phyloP scores from a whole-genome alignment of 1,140 invertebrate genomes.

The Drosophila grimshawi region DNA sequence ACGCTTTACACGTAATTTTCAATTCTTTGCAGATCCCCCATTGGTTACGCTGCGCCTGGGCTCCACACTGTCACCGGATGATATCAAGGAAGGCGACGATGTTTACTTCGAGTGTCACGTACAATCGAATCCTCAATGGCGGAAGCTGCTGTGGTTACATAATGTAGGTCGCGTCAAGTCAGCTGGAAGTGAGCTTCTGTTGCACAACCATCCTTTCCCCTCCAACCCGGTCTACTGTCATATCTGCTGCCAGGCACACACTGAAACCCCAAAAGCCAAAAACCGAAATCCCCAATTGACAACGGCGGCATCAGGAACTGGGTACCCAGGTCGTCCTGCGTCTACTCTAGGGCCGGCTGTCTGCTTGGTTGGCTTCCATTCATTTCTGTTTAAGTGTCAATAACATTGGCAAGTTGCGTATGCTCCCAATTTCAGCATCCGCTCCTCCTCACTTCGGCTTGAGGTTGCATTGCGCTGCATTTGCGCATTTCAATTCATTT shows the following conservation, averaged over 20 bases:
- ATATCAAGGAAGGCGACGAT: slow-evolving; percentile 96
- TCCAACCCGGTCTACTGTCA: neutral
- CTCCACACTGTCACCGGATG: slow-evolving; percentile 92
- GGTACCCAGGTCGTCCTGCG: slow-evolving; percentile 11
- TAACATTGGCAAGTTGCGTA: slow-evolving; percentile 76
- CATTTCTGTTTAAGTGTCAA: slow-evolving; percentile 78
- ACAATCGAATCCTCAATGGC: slow-evolving; percentile 92
- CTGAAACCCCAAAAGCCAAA: slow-evolving; percentile 16
- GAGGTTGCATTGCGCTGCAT: slow-evolving; percentile 51
- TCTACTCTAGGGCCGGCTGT: slow-evolving; percentile 46
- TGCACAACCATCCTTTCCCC: neutral
- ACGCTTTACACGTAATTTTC: slow-evolving; percentile 1
- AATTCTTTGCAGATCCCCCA: slow-evolving; percentile 90
- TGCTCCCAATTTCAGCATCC: slow-evolving; percentile 16
- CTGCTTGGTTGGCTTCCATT: slow-evolving; percentile 67
- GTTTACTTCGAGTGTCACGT: slow-evolving; percentile 97
- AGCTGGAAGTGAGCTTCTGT: slow-evolving; percentile 33
- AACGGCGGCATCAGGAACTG: slow-evolving; percentile 8
- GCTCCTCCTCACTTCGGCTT: slow-evolving; percentile 13
- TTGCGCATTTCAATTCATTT: slow-evolving; percentile 81
- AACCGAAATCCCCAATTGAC: neutral
- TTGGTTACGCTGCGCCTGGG: slow-evolving; percentile 92
- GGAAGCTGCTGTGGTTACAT: slow-evolving; percentile 94
- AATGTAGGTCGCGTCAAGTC: slow-evolving; percentile 88
- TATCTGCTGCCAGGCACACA: neutral